A percentile compares a stretch with the other conserved stretches of the same genome.
Conservation (phyloP, 2,888 invertebrate species). For the Chaitophorus viminalis region DNA sequence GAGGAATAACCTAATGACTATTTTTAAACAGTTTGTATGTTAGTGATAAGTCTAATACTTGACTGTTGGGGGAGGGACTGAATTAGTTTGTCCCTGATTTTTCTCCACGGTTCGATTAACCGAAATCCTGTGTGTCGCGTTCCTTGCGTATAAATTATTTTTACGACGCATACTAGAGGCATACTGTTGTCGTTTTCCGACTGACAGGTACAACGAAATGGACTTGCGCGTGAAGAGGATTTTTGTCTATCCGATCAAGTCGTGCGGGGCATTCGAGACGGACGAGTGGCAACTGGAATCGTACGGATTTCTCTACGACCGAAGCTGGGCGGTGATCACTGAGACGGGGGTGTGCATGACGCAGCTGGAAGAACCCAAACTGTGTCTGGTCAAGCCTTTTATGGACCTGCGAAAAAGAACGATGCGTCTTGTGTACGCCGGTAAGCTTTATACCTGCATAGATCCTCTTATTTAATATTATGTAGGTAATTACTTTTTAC, state of each 20-base stretch:
- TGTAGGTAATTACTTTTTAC: too few relatives aligned
- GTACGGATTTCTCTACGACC: conserved; percentile 86
- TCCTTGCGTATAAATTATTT: too few relatives aligned
- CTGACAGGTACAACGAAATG: conserved; percentile 19
- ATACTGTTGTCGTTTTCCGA: not conserved
- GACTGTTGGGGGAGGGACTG: too few relatives aligned
- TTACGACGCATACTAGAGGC: too few relatives aligned
- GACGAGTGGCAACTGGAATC: conserved; percentile 77
- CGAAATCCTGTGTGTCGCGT: too few relatives aligned
- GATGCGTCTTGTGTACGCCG: conserved; percentile 74
- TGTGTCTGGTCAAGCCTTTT: conserved; percentile 81
- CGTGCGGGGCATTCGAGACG: conserved; percentile 83
- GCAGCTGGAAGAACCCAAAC: conserved; percentile 82
- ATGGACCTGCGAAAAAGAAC: conserved; percentile 73
- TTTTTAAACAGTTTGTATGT: too few relatives aligned
- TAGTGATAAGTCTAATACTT: too few relatives aligned
- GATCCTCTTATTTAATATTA: too few relatives aligned
- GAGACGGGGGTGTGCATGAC: conserved; percentile 84
- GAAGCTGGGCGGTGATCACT: conserved; percentile 93
- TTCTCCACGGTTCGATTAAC: too few relatives aligned
- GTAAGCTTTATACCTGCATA: conserved; percentile 67
- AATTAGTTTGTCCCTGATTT: too few relatives aligned
- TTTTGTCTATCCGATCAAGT: conserved; percentile 89
- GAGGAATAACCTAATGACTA: too few relatives aligned
- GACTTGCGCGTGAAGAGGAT: conserved; percentile 67